These are phyloP conservation scores for Callosobruchus maculatus DNA, from an alignment of 2,888 invertebrate species.

Conservation along the genomic window DNA sequence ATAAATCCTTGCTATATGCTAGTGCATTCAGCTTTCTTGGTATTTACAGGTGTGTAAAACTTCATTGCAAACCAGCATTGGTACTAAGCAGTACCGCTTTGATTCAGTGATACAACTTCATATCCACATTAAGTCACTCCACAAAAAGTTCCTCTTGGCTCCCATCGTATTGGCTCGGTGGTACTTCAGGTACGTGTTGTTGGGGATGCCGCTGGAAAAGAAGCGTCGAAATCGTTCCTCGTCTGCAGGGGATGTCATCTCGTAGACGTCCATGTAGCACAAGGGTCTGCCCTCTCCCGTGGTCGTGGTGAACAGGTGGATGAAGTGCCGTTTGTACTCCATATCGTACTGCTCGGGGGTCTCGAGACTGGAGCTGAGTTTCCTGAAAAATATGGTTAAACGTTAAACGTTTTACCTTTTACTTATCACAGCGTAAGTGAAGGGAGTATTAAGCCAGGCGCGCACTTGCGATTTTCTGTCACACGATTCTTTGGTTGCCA, in stretches of 20 bases:
- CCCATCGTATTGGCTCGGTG: background rate
- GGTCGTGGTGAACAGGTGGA: conserved; percentile 26
- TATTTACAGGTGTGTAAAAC: too few relatives aligned
- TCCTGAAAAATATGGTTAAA: background rate
- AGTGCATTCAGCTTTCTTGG: too few relatives aligned
- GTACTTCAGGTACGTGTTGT: conserved; percentile 18
- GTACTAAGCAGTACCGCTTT: background rate
- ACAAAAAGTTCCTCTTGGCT: background rate
- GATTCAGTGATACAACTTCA: too few relatives aligned
- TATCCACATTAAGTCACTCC: background rate
- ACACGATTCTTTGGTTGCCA: too few relatives aligned
- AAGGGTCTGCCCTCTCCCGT: conserved; percentile 24
- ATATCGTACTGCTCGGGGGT: background rate
- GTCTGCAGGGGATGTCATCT: conserved; percentile 24
- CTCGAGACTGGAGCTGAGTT: background rate
- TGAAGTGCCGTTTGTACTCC: conserved; percentile 26
- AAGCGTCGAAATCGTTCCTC: conserved; percentile 24
- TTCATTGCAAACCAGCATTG: background rate
- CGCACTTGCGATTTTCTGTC: too few relatives aligned
- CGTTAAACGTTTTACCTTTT: too few relatives aligned
- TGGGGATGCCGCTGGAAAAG: conserved; percentile 23
- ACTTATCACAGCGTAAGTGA: too few relatives aligned
- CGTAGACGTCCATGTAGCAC: conserved; percentile 32
- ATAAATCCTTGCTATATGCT: too few relatives aligned
- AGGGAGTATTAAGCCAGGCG: too few relatives aligned